Conservation (phyloP, 2,113 vertebrate species). For the Sinocyclocheilus anshuiensis region DNA sequence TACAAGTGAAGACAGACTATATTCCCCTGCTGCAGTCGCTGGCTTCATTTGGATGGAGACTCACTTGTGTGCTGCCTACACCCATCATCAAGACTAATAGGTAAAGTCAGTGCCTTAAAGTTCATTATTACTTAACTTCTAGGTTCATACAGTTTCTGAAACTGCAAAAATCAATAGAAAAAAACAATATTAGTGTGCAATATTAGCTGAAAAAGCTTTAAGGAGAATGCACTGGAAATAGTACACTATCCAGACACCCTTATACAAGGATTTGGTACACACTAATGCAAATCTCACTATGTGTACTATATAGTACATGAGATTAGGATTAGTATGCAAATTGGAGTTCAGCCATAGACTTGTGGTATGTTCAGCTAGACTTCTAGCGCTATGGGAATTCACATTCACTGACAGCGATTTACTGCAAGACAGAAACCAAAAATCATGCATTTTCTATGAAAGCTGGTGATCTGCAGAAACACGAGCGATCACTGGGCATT, state of each 20-base stretch:
- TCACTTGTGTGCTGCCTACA: conserved; percentile 94
- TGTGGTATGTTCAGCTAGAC: background rate
- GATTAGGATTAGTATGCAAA: conserved; percentile 4
- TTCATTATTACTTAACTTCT: background rate
- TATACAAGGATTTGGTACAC: background rate
- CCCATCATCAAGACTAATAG: conserved; percentile 92
- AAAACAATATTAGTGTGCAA: background rate
- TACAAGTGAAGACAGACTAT: conserved; percentile 92
- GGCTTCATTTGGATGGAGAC: conserved; percentile 91
- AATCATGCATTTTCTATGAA: background rate
- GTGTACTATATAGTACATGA: background rate
- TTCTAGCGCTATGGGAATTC: background rate
- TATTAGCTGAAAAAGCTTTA: background rate
- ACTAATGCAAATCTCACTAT: background rate
- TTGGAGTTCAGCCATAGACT: background rate
- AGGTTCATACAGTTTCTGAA: background rate
- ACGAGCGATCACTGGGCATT: background rate
- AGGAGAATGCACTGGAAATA: background rate
- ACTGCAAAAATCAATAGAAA: background rate
- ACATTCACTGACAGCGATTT: background rate
- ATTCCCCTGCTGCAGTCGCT: conserved; percentile 92
- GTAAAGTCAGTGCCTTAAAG: conserved; percentile 67
- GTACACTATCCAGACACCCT: background rate
- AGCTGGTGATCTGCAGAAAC: background rate
- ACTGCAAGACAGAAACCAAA: background rate